phyloP scores from a whole-genome alignment of 1,140 invertebrate species.

The Drosophila sproati region DNA sequence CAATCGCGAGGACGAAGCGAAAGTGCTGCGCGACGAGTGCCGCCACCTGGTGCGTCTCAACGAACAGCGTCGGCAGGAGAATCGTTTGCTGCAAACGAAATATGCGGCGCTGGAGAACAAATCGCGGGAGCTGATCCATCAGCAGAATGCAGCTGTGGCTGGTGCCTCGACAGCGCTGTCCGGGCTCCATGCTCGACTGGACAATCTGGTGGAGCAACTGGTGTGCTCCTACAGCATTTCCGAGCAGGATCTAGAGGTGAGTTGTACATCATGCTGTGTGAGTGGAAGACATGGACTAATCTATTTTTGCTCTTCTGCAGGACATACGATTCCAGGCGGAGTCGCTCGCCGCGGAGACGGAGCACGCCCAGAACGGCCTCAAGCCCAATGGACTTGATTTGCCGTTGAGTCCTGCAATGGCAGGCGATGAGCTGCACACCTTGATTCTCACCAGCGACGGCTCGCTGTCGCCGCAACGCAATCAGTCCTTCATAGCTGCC shows the following conservation, averaged over 20 bases:
- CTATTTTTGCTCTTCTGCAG: conserved; percentile 74
- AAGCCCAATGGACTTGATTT: conserved; percentile 68
- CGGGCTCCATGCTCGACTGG: conserved; percentile 89
- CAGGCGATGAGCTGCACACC: conserved; percentile 59
- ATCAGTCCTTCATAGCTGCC: conserved; percentile 88
- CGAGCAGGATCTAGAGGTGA: conserved; percentile 90
- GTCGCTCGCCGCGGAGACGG: conserved; percentile 88
- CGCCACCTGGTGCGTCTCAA: conserved; percentile 91
- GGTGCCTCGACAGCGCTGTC: conserved; percentile 90
- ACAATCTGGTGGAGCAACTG: conserved; percentile 89
- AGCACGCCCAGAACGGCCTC: conserved; percentile 85
- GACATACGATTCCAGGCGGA: conserved; percentile 91
- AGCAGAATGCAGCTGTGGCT: conserved; percentile 89
- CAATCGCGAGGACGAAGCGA: conserved; percentile 87
- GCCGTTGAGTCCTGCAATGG: conserved; percentile 47
- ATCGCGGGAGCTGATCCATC: conserved; percentile 88
- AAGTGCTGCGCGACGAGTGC: conserved; percentile 90
- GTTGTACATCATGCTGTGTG: not conserved
- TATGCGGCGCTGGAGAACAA: conserved; percentile 87
- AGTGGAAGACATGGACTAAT: not conserved
- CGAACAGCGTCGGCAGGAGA: conserved; percentile 91
- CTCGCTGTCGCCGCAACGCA: conserved; percentile 87
- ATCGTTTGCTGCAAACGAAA: conserved; percentile 88
- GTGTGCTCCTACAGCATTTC: conserved; percentile 90
- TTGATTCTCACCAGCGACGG: conserved; percentile 85